These are phyloP conservation scores for Mobula birostris DNA, from an alignment of 2,113 vertebrate genomes.

Conservation along the genomic window DNA sequence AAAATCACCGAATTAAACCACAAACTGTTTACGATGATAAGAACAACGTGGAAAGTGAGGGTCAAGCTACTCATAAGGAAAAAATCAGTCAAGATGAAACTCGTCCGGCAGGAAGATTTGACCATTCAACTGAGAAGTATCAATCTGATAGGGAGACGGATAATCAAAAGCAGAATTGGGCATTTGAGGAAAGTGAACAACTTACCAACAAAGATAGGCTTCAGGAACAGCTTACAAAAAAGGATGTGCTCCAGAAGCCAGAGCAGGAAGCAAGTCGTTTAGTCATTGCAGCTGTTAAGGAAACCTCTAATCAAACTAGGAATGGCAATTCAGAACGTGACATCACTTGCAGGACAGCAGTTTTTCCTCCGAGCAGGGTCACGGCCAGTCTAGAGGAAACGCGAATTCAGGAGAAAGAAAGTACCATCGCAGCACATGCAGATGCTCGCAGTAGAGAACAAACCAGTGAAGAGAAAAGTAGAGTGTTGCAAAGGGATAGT, in stretches of 20 bases:
- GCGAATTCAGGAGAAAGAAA: not conserved
- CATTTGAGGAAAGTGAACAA: not conserved
- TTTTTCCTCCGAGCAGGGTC: not conserved
- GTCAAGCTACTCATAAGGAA: not conserved
- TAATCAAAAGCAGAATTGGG: not conserved
- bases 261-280: not conserved
- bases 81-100: not conserved
- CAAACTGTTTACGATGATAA: not conserved
- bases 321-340: not conserved
- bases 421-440: not conserved
- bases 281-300: not conserved
- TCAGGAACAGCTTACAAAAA: not conserved
- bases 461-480: constrained; percentile 51
- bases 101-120: not conserved
- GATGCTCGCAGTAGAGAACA: constrained; percentile 55
- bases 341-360: not conserved
- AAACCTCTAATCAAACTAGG: not conserved
- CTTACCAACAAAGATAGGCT: not conserved
- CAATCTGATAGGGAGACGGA: not conserved
- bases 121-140: not conserved
- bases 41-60: not conserved
- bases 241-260: not conserved
- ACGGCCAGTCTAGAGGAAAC: not conserved
- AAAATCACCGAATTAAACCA: not conserved
- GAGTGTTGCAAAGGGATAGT: constrained; percentile 55